A percentile compares a stretch with the other conserved stretches of the same genome.
phyloP scores from a whole-genome alignment of 2,888 invertebrate genomes.

The Scaptomyza reducta region DNA sequence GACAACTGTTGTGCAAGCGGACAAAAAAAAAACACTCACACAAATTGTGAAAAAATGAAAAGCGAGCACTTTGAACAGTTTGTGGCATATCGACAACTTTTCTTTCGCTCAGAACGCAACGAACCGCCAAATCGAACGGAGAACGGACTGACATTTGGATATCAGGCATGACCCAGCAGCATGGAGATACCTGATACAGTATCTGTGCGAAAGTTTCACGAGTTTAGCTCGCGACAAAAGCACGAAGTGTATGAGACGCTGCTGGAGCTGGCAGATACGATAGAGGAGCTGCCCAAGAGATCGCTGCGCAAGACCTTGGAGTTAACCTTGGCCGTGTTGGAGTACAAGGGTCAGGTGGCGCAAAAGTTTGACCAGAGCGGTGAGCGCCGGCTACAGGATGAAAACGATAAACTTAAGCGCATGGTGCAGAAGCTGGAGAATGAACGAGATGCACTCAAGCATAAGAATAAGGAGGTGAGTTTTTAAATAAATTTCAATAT shows the following conservation, averaged over 20 bases:
- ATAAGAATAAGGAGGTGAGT: constrained; percentile 78
- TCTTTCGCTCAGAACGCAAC: constrained; percentile 60
- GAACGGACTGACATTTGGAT: constrained; percentile 7
- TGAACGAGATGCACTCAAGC: constrained; percentile 74
- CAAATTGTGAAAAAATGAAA: constrained; percentile 23
- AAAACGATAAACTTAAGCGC: constrained; percentile 82
- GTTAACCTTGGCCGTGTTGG: constrained; percentile 79
- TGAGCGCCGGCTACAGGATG: constrained; percentile 76
- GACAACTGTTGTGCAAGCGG: constrained; percentile 43
- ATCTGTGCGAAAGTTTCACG: constrained; percentile 79
- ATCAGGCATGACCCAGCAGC: constrained; percentile 64
- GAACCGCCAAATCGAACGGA: constrained; percentile 46
- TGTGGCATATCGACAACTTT: constrained; percentile 49
- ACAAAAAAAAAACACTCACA: constrained; percentile 17
- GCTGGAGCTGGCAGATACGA: constrained; percentile 67
- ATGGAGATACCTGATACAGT: constrained; percentile 81
- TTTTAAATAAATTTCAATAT: too few species aligned
- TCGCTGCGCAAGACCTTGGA: constrained; percentile 81
- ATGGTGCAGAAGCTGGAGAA: constrained; percentile 81
- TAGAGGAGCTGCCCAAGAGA: constrained; percentile 82
- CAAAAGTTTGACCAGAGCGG: constrained; percentile 56
- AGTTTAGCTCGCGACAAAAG: constrained; percentile 75
- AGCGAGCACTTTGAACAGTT: constrained; percentile 29
- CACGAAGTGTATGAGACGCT: constrained; percentile 81
- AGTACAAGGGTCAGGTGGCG: constrained; percentile 82